A percentile compares a stretch with the other conserved stretches of the same genome.
Conservation (phyloP, 1,140 invertebrate species). For the Trichonephila clavipes region DNA sequence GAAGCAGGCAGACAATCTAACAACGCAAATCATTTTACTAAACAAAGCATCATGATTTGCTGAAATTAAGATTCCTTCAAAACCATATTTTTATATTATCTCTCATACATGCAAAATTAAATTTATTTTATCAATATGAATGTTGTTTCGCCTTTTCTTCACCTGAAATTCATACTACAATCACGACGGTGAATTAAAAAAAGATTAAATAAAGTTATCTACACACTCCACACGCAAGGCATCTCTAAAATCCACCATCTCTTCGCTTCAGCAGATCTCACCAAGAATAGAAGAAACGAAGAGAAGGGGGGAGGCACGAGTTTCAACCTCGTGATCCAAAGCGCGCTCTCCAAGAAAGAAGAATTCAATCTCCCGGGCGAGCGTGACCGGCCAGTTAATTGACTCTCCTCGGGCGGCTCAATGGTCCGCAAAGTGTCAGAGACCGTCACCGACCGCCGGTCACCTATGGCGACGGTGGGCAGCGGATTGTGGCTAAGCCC, state of each 20-base stretch:
- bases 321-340: too few relatives aligned
- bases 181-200: neutral
- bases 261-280: neutral
- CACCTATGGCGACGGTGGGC: constrained; percentile 72
- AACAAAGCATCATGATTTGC: too few relatives aligned
- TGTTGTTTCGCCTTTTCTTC: too few relatives aligned
- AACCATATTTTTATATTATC: too few relatives aligned
- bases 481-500: constrained; percentile 74
- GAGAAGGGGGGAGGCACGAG: neutral
- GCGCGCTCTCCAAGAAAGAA: neutral
- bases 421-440: constrained; percentile 76
- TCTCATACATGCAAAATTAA: too few relatives aligned
- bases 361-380: neutral
- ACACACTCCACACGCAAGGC: neutral
- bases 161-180: too few relatives aligned
- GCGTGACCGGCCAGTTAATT: constrained; percentile 59
- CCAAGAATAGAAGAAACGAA: neutral
- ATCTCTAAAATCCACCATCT: neutral
- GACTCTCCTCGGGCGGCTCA: constrained; percentile 56
- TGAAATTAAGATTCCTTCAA: too few relatives aligned
- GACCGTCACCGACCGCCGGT: constrained; percentile 74
- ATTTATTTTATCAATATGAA: too few relatives aligned
- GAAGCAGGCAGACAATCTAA: too few relatives aligned
- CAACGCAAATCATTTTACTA: too few relatives aligned
- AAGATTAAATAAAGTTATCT: neutral